Evolutionary conservation across 2,888 invertebrate genomes (phyloP).

Genomic region (Temnothorax rugatulus): DNA sequence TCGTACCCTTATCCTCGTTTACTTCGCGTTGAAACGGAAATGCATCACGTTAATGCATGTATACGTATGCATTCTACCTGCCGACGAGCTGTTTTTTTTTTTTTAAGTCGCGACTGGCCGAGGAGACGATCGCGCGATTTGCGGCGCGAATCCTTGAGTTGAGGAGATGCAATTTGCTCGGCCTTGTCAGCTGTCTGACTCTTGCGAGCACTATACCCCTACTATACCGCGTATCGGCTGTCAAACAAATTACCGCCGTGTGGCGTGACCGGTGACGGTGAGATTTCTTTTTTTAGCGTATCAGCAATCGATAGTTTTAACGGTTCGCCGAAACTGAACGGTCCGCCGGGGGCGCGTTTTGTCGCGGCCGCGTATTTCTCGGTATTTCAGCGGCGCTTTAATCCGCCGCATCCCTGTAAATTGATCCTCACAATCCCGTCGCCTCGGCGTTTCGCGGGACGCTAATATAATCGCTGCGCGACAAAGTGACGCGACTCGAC

Average conservation of each 20-base stretch:
- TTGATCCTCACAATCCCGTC: not conserved
- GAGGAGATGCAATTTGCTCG: conserved; percentile 1
- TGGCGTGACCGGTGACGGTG: conserved; percentile 30
- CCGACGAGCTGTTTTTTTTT: conserved; percentile 17
- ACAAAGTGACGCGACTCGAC: conserved; percentile 67
- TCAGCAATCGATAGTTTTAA: conserved; percentile 51
- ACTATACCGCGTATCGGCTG: not conserved
- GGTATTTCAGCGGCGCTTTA: not conserved
- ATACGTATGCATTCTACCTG: not conserved
- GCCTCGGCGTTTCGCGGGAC: not conserved
- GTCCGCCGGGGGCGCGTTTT: not conserved
- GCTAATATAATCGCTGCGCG: conserved; percentile 43
- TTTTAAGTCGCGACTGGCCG: conserved; percentile 33
- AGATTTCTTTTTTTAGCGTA: conserved; percentile 52
- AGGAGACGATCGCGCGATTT: conserved; percentile 15
- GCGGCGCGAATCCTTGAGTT: not conserved
- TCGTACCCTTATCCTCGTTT: conserved; percentile 10
- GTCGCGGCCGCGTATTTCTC: not conserved
- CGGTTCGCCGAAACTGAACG: not conserved
- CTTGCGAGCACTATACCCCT: too few species aligned
- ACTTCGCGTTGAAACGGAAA: conserved; percentile 28
- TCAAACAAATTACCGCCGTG: conserved; percentile 50
- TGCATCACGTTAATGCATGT: conserved; percentile 48
- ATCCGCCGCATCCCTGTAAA: not conserved
- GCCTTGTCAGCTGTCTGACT: not conserved